Conservation (phyloP, 1,140 invertebrate genomes). For the Hesperophylax magnus region DNA sequence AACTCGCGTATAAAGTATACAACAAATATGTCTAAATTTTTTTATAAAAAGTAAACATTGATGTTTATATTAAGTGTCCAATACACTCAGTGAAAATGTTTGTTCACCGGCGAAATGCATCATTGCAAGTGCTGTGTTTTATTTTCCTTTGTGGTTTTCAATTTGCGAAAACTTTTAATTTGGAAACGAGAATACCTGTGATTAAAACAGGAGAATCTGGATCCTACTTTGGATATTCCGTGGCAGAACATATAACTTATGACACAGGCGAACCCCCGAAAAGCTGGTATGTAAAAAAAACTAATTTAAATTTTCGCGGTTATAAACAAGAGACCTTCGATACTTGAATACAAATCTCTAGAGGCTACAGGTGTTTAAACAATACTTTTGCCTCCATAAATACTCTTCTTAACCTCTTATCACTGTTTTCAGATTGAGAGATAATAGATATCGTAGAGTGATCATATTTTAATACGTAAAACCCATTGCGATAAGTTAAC, state of each 20-base stretch:
- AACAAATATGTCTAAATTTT: background rate
- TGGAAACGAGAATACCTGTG: constrained; percentile 87
- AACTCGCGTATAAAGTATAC: too few relatives aligned
- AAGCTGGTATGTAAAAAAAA: constrained; percentile 73
- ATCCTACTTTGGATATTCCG: constrained; percentile 92
- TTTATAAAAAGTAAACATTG: background rate
- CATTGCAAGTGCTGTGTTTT: background rate
- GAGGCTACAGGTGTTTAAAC: constrained; percentile 22
- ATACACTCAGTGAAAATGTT: constrained; percentile 23
- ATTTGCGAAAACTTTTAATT: constrained; percentile 76
- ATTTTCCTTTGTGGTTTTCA: constrained; percentile 5
- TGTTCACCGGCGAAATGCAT: background rate
- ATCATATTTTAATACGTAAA: too few relatives aligned
- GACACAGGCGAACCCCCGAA: constrained; percentile 64
- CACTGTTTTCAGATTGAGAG: too few relatives aligned
- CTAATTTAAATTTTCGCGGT: too few relatives aligned
- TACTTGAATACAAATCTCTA: background rate
- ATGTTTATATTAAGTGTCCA: background rate
- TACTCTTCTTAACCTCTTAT: too few relatives aligned
- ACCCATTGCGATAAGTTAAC: too few relatives aligned
- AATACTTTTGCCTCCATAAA: too few relatives aligned
- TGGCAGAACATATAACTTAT: constrained; percentile 84
- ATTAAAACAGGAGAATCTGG: constrained; percentile 80
- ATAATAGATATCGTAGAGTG: too few relatives aligned
- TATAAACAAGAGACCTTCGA: constrained; percentile 22